These are phyloP conservation scores for Mimachlamys varia DNA, from an alignment of 2,888 invertebrate genomes.

Conservation along the genomic window DNA sequence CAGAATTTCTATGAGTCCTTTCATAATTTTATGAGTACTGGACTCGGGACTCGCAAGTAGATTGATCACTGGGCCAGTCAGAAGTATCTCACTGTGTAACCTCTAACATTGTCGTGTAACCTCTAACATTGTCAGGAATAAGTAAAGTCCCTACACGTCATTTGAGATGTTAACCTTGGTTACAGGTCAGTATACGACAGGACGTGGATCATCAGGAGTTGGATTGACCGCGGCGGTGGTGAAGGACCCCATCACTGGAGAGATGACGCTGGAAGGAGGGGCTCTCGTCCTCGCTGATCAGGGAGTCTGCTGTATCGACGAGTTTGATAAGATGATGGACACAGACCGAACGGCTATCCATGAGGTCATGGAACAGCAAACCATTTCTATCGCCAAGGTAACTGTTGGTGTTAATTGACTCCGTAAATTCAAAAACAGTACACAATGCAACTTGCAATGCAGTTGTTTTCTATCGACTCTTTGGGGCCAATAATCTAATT, in stretches of 20 bases:
- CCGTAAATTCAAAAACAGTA: too few species aligned
- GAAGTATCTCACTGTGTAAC: too few species aligned
- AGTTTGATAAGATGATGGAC: conserved; percentile 99
- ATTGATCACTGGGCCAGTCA: too few species aligned
- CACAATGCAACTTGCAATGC: too few species aligned
- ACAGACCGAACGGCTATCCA: conserved; percentile 85
- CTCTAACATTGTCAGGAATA: too few species aligned
- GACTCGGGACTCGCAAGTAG: too few species aligned
- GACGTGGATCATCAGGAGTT: conserved; percentile 98
- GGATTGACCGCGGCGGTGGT: conserved; percentile 99
- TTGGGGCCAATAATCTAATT: too few species aligned
- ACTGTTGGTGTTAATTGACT: neutral
- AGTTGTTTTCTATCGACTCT: too few species aligned
- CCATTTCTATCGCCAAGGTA: conserved; percentile 98
- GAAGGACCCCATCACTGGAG: conserved; percentile 98
- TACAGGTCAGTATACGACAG: conserved; percentile 95
- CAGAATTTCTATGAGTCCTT: too few species aligned
- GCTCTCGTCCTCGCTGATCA: conserved; percentile 97
- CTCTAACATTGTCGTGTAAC: too few species aligned
- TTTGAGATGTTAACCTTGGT: neutral
- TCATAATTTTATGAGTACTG: too few species aligned
- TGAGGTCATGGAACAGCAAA: conserved; percentile 93
- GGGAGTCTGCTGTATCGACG: conserved; percentile 99
- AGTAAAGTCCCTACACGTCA: too few species aligned
- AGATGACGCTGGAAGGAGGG: conserved; percentile 95